Base-by-base conservation (phyloP, 35 echinoderm and acorn worm genomes). In the Heliocidaris erythrogramma region DNA sequence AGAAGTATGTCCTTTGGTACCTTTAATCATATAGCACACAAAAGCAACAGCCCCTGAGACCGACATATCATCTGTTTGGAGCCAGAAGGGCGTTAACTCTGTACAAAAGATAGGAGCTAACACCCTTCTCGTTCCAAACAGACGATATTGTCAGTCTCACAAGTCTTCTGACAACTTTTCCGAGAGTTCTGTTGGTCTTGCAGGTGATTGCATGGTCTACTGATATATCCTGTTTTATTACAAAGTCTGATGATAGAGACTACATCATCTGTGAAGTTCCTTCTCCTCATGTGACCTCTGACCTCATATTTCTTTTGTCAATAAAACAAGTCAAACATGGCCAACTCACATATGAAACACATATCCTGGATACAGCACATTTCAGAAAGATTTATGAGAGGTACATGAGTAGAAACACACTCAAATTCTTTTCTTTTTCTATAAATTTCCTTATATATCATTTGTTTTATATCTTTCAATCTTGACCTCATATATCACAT, bases 241-340 rank as follows among this genome's bases (percentile, higher is more conserved):
- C 7, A 78, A 7, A 78, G 18, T 78, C 65, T 78, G 65, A 78
- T 78, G 5, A n/a, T 5, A 78, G n/a, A 78, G 65, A 78, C 65
- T 78, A 78, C 65, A 78, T n/a, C 65, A 78, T n/a, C n/a, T 21
- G 65, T 24, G n/a, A 78, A 78, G 65, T 78, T 78, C 65, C 65
- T n/a, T 78, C 65, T 69, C 61, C 61, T 78, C 65, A 78, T 24
- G 27, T 78, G 65, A 78, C 14, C 65, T 78, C 27, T 78, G 65
- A 78, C 65, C 65, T 78, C 65, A 78, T 78, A 78, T 78, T 78
- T 78, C 65, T 78, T 78, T 27, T 78, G 65, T 78, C 65, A 78
- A 78, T 78, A 78, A 78, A 78, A 24, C 65, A n/a, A 27, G 65
- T 78, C 65, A 78, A 78, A 78, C 65, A 78, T 78, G 61, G 27